Evolutionary conservation across 2,888 invertebrate genomes (phyloP).

Genomic region (Tipula confusa): DNA sequence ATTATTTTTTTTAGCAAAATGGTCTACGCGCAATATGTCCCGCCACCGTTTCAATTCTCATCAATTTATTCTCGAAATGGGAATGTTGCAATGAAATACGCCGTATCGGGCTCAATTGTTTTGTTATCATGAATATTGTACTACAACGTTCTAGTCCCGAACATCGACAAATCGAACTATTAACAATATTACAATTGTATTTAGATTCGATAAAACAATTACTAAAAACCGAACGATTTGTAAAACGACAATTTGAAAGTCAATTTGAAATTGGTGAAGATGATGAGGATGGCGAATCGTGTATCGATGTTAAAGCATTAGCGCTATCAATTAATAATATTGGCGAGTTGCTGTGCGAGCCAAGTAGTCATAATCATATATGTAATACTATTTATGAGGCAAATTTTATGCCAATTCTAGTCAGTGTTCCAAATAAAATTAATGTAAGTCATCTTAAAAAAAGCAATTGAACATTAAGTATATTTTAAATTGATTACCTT

Average conservation of each 20-base stretch:
- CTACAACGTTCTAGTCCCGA: slow-evolving; percentile 55
- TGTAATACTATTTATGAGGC: slow-evolving; percentile 48
- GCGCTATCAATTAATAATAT: slow-evolving; percentile 46
- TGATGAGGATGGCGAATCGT: slow-evolving; percentile 40
- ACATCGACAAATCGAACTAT: slow-evolving; percentile 58
- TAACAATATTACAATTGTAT: slow-evolving; percentile 49
- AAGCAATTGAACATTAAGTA: not conserved
- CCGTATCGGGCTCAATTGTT: slow-evolving; percentile 52
- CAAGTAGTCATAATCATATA: slow-evolving; percentile 39
- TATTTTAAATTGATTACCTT: not conserved
- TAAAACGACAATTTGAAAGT: slow-evolving; percentile 36
- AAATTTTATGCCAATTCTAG: slow-evolving; percentile 48
- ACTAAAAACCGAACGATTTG: slow-evolving; percentile 44
- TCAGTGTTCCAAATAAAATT: slow-evolving; percentile 45
- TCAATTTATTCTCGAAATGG: slow-evolving; percentile 52
- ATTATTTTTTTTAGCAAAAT: slow-evolving; percentile 50
- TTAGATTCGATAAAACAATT: slow-evolving; percentile 48
- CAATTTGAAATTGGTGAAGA: slow-evolving; percentile 42
- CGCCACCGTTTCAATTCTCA: slow-evolving; percentile 56
- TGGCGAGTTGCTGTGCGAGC: slow-evolving; percentile 43
- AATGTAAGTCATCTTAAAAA: slow-evolving; percentile 39
- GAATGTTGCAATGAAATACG: slow-evolving; percentile 49
- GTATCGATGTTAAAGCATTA: slow-evolving; percentile 46
- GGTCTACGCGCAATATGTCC: slow-evolving; percentile 59
- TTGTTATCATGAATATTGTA: slow-evolving; percentile 55